phyloP scores from a whole-genome alignment of 2,113 vertebrate species.

The Cebidichthys violaceus region DNA sequence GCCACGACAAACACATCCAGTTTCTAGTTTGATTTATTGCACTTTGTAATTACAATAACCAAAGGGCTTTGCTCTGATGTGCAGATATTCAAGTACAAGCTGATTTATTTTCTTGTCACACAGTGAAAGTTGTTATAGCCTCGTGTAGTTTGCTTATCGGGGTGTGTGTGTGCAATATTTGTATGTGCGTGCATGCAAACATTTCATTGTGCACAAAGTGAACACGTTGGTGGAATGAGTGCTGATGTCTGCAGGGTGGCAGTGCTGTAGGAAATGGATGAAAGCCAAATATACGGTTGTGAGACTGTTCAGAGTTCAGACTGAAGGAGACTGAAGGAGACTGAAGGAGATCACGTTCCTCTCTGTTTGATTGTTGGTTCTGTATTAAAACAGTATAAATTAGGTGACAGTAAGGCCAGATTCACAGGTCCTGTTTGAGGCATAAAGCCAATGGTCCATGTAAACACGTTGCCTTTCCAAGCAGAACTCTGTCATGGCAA shows the following conservation, averaged over 20 bases:
- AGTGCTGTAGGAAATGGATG: constrained; percentile 25
- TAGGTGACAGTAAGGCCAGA: background rate
- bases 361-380: background rate
- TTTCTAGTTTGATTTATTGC: constrained; percentile 77
- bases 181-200: constrained; percentile 49
- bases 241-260: constrained; percentile 65
- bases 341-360: background rate
- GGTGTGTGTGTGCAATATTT: constrained; percentile 39
- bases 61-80: constrained; percentile 67
- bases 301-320: background rate
- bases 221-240: constrained; percentile 53
- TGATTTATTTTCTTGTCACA: constrained; percentile 68
- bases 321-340: background rate
- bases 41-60: constrained; percentile 78
- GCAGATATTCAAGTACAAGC: constrained; percentile 66
- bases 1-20: constrained; percentile 54
- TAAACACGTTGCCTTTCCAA: constrained; percentile 23
- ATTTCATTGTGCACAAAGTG: constrained; percentile 54
- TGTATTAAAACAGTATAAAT: constrained; percentile 3
- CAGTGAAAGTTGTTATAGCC: constrained; percentile 47
- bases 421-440: background rate
- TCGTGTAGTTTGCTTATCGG: constrained; percentile 56
- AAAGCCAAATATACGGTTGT: constrained; percentile 16
- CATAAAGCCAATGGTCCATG: constrained; percentile 42
- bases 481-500: constrained; percentile 30